Evolutionary conservation across 2,888 invertebrate species (phyloP), one percentile per base, ranked within the genome.

Genomic region (Dynastes hyllus): DNA sequence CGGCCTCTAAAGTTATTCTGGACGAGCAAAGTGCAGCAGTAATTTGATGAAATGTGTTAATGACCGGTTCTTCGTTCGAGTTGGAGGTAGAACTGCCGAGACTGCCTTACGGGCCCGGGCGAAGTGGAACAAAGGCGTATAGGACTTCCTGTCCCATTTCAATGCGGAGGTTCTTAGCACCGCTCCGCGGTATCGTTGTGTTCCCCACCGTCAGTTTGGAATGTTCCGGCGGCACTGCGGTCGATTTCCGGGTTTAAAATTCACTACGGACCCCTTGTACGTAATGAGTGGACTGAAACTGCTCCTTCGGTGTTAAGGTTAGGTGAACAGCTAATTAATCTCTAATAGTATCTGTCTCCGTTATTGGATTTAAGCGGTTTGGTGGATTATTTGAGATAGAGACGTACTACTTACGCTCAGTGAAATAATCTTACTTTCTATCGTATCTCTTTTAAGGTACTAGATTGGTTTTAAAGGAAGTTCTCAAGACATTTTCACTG

Each of bases 1-100:
- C 45, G 27, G 29, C 61, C 45, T 71, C 13, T 22, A 61, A 73
- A 73, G 40, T 75, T 63, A 75, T 40, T 61, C 22, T 61, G n/a
- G 22, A 71, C 71, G 37, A 58, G 27, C 0, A 58, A 71, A 78
- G 65, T 73, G 78, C 78, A 73, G 27, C 22, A 58, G 67, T 65
- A 53, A 78, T 78, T 71, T 70, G 32, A 78, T 71, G 78, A 71
- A 78, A 65, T 65, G 78, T 78, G 78, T 78, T 78, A 78, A 78
- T 63, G 78, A 73, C 63, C 45, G 61, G 61, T 75, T 75, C 73
- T 75, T 75, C 40, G 61, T 58, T 22, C 6, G 61, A 45, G 50
- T 50, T 75, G 22, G 45, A 55, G 32, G 45, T 69, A 69, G 61
- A 75, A 75, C 61, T 27, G 61, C 63, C 13, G 73, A 29, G 73